phyloP scores from a whole-genome alignment of 2,888 invertebrate genomes.

The Caenorhabditis sp. region DNA sequence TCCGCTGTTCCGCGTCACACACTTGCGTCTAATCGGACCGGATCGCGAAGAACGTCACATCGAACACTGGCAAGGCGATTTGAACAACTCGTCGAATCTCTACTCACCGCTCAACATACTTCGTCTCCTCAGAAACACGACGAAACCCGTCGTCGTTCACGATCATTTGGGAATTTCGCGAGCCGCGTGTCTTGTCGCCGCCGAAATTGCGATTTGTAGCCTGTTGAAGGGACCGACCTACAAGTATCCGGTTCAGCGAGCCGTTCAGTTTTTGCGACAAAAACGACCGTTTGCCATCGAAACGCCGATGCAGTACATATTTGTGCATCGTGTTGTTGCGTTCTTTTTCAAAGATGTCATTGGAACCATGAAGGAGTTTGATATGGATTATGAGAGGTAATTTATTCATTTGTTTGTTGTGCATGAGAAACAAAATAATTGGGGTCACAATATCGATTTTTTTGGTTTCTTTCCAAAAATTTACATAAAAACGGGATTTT shows the following conservation, averaged over 20 bases:
- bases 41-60: slow-evolving; percentile 55
- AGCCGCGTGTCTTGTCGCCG: slow-evolving; percentile 63
- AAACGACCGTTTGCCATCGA: slow-evolving; percentile 64
- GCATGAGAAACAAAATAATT: background rate
- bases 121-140: slow-evolving; percentile 57
- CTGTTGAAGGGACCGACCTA: slow-evolving; percentile 63
- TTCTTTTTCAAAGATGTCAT: slow-evolving; percentile 59
- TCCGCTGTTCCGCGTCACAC: slow-evolving; percentile 63
- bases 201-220: slow-evolving; percentile 64
- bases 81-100: slow-evolving; percentile 67
- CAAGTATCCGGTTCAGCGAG: slow-evolving; percentile 62
- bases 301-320: slow-evolving; percentile 66
- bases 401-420: background rate
- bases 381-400: slow-evolving; percentile 58
- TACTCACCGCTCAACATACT: slow-evolving; percentile 56
- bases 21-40: slow-evolving; percentile 56
- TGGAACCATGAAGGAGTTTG: slow-evolving; percentile 50
- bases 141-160: slow-evolving; percentile 61
- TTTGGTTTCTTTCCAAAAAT: too few species aligned
- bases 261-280: slow-evolving; percentile 65
- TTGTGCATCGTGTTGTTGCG: slow-evolving; percentile 52
- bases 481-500: too few species aligned
- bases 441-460: too few species aligned
- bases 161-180: slow-evolving; percentile 63
- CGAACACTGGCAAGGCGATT: slow-evolving; percentile 68